A percentile compares a stretch with the other conserved stretches of the same genome.
These are phyloP conservation scores for Neosalanx taihuensis DNA, from an alignment of 2,797 vertebrate species.

Conservation along the genomic window DNA sequence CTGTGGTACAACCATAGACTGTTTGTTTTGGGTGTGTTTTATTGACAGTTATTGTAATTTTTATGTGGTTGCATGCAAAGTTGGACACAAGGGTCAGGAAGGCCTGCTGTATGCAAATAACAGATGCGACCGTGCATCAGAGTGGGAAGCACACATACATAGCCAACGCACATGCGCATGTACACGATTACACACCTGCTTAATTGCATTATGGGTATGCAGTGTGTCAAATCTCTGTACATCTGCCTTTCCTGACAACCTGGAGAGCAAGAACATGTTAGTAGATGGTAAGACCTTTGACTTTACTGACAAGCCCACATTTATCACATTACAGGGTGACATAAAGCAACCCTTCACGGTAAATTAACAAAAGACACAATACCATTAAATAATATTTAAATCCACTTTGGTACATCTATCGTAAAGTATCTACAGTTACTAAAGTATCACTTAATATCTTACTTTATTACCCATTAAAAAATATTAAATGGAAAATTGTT, in stretches of 20 bases:
- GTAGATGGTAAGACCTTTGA: not conserved
- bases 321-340: not conserved
- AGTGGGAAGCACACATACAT: not conserved
- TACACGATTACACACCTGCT: not conserved
- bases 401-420: not conserved
- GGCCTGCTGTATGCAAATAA: not conserved
- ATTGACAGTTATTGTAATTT: not conserved
- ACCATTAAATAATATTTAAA: not conserved
- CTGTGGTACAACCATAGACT: not conserved
- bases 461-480: not conserved
- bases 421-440: not conserved
- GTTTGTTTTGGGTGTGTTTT: not conserved
- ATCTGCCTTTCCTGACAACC: not conserved
- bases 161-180: not conserved
- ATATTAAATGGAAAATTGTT: not conserved
- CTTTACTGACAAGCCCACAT: not conserved
- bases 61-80: not conserved
- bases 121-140: not conserved
- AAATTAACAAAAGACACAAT: not conserved
- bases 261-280: not conserved
- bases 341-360: not conserved
- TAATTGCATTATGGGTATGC: not conserved
- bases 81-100: not conserved
- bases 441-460: not conserved
- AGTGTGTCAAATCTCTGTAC: not conserved